phyloP scores from a whole-genome alignment of 2,888 invertebrate species.

The Gryllus longicercus region DNA sequence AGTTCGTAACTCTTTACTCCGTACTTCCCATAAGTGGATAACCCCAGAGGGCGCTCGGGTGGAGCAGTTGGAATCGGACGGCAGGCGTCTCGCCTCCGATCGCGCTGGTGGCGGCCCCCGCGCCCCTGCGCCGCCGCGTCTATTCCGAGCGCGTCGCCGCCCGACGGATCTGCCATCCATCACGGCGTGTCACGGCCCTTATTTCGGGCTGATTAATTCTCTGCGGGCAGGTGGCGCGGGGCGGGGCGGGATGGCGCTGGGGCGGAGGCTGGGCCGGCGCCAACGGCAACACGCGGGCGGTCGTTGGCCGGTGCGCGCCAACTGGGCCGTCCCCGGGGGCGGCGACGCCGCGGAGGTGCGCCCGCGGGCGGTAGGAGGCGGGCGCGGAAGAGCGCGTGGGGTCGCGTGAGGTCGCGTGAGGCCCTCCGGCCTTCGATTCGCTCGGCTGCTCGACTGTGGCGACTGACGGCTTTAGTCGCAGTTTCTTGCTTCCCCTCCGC shows the following conservation, averaged over 20 bases:
- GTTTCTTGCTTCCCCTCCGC: no score
- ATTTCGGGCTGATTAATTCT: slow-evolving; percentile 33
- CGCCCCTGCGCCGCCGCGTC: background rate
- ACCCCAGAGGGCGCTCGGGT: no score
- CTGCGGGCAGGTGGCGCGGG: slow-evolving; percentile 19
- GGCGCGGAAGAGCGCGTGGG: no score
- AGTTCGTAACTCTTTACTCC: no score
- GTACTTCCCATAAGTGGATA: no score
- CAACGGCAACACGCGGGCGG: background rate
- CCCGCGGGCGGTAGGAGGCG: no score
- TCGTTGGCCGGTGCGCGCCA: background rate
- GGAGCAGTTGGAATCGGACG: no score
- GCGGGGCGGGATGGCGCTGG: background rate
- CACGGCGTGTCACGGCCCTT: slow-evolving; percentile 28
- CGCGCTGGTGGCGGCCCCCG: background rate
- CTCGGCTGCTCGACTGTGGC: no score
- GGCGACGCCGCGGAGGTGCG: no score
- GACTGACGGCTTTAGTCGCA: no score
- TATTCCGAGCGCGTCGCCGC: background rate
- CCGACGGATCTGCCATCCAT: slow-evolving; percentile 33
- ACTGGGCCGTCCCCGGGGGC: background rate
- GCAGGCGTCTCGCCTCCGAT: background rate
- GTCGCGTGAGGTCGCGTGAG: no score
- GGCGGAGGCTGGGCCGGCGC: background rate
- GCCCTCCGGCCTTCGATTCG: no score